Evolutionary conservation across 2,113 vertebrate genomes (phyloP), one percentile per base, ranked within the genome.

Genomic region (Hyla sarda): DNA sequence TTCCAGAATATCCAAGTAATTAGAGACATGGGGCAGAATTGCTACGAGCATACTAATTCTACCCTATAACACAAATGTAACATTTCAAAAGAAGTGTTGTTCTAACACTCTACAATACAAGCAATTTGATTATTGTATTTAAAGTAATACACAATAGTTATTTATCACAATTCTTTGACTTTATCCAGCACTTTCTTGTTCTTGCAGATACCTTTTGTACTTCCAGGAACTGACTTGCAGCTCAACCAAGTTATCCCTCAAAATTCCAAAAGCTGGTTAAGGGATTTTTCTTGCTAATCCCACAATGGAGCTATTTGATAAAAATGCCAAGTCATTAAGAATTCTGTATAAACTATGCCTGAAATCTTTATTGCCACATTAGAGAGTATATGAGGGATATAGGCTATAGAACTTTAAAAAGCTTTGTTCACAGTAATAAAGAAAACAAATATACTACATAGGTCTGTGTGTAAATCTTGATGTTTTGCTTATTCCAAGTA

Each of bases 31-130:
- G 32, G 65, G 32, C 14, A 69, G 17, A 69, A 69, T 16, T 37
- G 65, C 32, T 69, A 34, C 65, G 19, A 4, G 65, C 16, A 67
- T 69, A 69, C 65, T 69, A 69, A 69, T 69, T 34, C 65, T 69
- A 69, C 32, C 32, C 30, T 37, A 32, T 6, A 69, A n/a, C n/a
- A n/a, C n/a, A n/a, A n/a, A n/a, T n/a, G n/a, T n/a, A n/a, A n/a
- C n/a, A n/a, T n/a, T n/a, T n/a, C n/a, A n/a, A n/a, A n/a, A n/a
- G n/a, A n/a, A n/a, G n/a, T n/a, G n/a, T n/a, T n/a, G n/a, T n/a
- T n/a, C n/a, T n/a, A n/a, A n/a, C n/a, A n/a, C n/a, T n/a, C n/a
- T n/a, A n/a, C n/a, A n/a, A n/a, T n/a, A n/a, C n/a, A n/a, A n/a
- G n/a, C n/a, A n/a, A n/a, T n/a, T n/a, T n/a, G n/a, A n/a, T n/a